A percentile compares a stretch with the other conserved stretches of the same genome.
These are phyloP conservation scores for Alauda arvensis DNA, from an alignment of 2,797 vertebrate species.

Conservation along the genomic window DNA sequence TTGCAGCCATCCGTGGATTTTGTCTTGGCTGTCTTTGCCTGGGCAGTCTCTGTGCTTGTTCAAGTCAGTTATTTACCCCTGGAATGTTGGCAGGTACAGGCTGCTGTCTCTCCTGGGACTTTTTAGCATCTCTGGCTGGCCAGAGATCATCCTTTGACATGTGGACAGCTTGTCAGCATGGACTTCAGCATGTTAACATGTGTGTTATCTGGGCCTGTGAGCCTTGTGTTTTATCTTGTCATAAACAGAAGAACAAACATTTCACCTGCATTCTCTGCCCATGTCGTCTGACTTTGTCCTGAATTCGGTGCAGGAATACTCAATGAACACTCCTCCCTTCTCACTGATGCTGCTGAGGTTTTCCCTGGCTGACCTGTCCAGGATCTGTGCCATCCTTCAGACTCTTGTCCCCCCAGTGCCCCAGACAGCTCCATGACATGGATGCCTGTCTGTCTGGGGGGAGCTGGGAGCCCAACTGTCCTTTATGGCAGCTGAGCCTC, in stretches of 20 bases:
- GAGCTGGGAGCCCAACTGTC: background rate
- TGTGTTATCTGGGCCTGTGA: background rate
- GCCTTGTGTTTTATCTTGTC: background rate
- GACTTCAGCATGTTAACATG: background rate
- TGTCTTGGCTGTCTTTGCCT: background rate
- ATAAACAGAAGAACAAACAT: background rate
- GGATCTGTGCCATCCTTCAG: background rate
- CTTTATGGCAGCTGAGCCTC: background rate
- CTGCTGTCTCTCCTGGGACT: slow-evolving; percentile 1
- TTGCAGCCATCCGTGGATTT: background rate
- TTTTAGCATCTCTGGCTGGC: background rate
- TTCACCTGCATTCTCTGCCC: background rate
- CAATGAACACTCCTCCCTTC: background rate
- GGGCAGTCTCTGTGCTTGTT: background rate
- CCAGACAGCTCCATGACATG: accelerated
- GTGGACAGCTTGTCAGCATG: background rate
- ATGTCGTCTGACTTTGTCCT: background rate
- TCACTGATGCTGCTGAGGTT: background rate
- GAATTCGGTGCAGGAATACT: background rate
- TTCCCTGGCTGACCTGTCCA: accelerated
- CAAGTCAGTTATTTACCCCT: background rate
- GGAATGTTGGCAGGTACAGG: background rate
- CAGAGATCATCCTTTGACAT: background rate
- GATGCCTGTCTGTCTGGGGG: background rate
- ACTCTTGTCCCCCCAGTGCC: background rate